Base-by-base conservation (phyloP, 2,113 vertebrate species). In the Brachyistius frenatus region DNA sequence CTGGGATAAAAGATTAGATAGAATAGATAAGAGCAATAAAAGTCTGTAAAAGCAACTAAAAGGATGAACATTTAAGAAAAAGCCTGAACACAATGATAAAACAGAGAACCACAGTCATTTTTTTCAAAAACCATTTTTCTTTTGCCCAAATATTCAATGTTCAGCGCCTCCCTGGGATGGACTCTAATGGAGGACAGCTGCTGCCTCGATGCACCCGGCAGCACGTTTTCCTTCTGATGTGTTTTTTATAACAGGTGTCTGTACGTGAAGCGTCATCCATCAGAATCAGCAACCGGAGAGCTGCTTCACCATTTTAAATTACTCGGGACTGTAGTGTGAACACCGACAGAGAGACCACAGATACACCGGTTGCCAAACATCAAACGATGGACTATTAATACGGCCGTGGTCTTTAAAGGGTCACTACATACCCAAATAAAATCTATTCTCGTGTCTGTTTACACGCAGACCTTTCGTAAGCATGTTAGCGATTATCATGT, bases 181-280 rank as follows among this genome's bases (percentile, higher is more conserved):
- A 63, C 3, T 54, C 32, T 47, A 55, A 69, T 49, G 33, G 62
- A 11, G 61, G 49, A 57, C 68, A 76, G 58, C 76, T 69, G 66
- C 15, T 47, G 0, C 66, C 66, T 39, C 36, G 4, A 14, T 16
- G 3, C 32, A 35, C 33, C 35, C 57, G 39, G 32, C 36, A 5
- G 41, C 56, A 63, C 36, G 6, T 41, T 75, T 55, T 23, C 32
- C 16, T 56, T 53, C 33, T 33, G 14, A n/a, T 61, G 32, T 60
- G 53, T 69, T 74, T 69, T 30, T n/a, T 15, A 10, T 35, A 81
- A 35, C 78, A 73, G 73, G 50, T 73, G 62, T 63, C 35, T 52
- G 5, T 15, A 30, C 0, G 2, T 32, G 33, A 36, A 13, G 1
- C 1, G 9, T 41, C 66, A 47, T 74, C 57, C 57, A 41, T 77